A percentile compares a stretch with the other conserved stretches of the same genome.
Evolutionary conservation across 2,888 invertebrate species (phyloP).

Genomic region (Cryptocephalus moraei): DNA sequence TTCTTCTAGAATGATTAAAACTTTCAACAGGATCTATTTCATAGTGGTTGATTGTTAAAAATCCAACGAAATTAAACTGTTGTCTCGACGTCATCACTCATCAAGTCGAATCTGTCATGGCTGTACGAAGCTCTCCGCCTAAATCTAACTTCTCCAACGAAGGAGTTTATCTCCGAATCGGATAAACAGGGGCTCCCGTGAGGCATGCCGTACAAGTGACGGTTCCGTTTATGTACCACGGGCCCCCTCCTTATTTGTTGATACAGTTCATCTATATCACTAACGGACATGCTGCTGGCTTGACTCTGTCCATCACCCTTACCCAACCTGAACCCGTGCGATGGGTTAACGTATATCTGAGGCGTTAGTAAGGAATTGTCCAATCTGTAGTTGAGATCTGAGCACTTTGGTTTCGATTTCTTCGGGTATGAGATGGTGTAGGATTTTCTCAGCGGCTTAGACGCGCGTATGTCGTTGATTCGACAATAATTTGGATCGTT

Average conservation of each 20-base stretch:
- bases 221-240: not conserved
- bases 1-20: too few species aligned
- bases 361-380: not conserved
- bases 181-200: constrained; percentile 28
- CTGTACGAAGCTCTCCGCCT: constrained; percentile 16
- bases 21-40: too few species aligned
- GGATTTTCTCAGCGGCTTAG: not conserved
- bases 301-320: constrained; percentile 44
- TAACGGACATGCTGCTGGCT: constrained; percentile 45
- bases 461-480: constrained; percentile 10
- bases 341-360: constrained; percentile 40
- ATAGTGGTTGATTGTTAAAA: too few species aligned
- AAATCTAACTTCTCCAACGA: constrained; percentile 20
- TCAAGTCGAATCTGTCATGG: constrained; percentile 15
- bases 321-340: constrained; percentile 35
- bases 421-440: too few species aligned
- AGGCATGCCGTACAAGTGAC: constrained; percentile 10
- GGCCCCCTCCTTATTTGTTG: constrained; percentile 51
- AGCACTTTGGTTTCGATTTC: constrained; percentile 6
- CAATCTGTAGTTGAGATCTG: constrained; percentile 14
- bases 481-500: constrained; percentile 12
- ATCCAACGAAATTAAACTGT: constrained; percentile 13
- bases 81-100: constrained; percentile 27
- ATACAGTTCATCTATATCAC: constrained; percentile 59
- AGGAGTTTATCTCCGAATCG: constrained; percentile 32